Evolutionary conservation across 2,113 vertebrate genomes (phyloP), one percentile per base, ranked within the genome.

Genomic region (Cygnus buccinator): DNA sequence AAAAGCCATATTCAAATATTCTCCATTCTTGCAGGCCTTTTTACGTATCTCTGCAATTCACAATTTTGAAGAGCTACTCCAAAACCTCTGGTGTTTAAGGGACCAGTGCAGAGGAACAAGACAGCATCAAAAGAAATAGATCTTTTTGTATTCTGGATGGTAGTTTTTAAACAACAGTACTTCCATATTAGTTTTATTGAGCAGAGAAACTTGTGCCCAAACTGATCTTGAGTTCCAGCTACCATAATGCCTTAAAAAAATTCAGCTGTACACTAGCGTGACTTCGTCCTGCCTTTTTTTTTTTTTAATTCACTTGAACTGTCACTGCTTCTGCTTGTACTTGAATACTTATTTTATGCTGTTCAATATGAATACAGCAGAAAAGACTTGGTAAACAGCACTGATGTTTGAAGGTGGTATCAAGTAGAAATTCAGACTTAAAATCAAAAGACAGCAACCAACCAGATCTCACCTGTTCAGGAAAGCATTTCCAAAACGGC

Each of bases 401-500:
- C 0, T 54, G 28, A 88, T 59, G 37, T 58, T 35, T 39, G 46
- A 54, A 58, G 46, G 65, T 31, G 14, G 12, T 25, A 72, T 62
- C 22, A 65, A 48, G 8, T 2, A 83, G 33, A 68, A 66, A 73
- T 77, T 87, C 28, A 44, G 77, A 73, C 8, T 25, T 5, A 52
- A 65, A 73, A 43, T 44, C 70, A 73, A 77, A 33, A 35, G 65
- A 37, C 5, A 44, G 43, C 29, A 44, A 84, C 25, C 11, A 59
- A 92, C 55, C 23, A 66, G 59, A 75, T 52, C 95, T 96, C 95
- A 99, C 99, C 99, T 98, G 97, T 99, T 99, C 63, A 99, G 98
- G 96, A 99, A 99, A 50, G 99, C 98, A 95, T 99, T 99, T 93
- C 99, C 99, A 87, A 99, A 99, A 54, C 99, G 99, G 83, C 99